Percentiles rank a stretch among this genome's conserved stretches.
These are phyloP conservation scores for Syritta pipiens DNA, from an alignment of 2,888 invertebrate species.

Conservation along the genomic window DNA sequence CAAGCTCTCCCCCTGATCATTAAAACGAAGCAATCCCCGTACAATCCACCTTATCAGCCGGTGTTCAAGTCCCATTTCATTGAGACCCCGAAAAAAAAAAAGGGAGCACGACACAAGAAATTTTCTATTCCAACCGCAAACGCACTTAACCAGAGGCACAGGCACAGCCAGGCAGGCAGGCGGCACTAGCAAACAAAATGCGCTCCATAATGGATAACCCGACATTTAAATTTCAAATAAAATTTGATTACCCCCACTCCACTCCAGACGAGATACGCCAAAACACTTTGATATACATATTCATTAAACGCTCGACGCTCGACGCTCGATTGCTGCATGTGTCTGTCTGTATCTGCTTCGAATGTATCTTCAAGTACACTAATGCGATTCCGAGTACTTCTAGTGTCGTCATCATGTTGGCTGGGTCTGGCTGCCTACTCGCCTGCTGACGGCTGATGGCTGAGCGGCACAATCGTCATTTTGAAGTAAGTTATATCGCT, in stretches of 20 bases:
- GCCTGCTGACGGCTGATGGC: conserved; percentile 3
- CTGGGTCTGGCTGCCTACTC: no score
- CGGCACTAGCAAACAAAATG: not conserved
- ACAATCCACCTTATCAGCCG: no score
- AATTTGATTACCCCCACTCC: conserved; percentile 54
- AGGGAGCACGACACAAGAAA: no score
- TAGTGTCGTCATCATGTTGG: conserved; percentile 60
- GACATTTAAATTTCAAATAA: conserved; percentile 63
- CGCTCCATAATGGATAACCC: conserved; percentile 53
- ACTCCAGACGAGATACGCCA: not conserved
- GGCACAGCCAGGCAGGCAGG: not conserved
- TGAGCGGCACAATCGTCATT: conserved; percentile 46
- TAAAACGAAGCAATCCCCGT: no score
- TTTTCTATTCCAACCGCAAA: not conserved
- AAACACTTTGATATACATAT: conserved; percentile 48
- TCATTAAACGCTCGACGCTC: conserved; percentile 47
- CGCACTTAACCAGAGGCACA: no score
- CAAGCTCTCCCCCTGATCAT: no score
- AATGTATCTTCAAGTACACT: conserved; percentile 65
- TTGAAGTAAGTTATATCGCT: conserved; percentile 41
- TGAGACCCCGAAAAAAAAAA: no score
- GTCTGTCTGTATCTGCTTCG: conserved; percentile 29
- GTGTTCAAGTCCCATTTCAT: conserved; percentile 31
- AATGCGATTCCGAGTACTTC: conserved; percentile 66
- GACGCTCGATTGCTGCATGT: conserved; percentile 44